These are phyloP conservation scores for Drosophila punjabiensis DNA, from an alignment of 1,140 invertebrate species.

Conservation along the genomic window DNA sequence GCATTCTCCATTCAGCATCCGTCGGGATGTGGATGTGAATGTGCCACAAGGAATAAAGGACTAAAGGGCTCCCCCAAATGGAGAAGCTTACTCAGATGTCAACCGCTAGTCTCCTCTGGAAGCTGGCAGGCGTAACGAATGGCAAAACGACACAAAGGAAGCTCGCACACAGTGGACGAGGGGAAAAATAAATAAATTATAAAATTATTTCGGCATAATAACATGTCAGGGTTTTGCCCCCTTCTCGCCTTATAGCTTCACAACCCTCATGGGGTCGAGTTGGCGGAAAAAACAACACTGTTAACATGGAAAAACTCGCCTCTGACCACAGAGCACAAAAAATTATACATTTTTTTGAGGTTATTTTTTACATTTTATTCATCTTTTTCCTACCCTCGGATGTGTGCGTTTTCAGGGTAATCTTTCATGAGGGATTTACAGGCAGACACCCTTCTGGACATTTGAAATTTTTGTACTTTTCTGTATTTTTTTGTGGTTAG, in stretches of 20 bases:
- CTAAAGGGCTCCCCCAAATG: slow-evolving; percentile 48
- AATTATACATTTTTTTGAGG: slow-evolving; percentile 69
- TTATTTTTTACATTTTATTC: slow-evolving; percentile 78
- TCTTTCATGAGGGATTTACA: slow-evolving; percentile 77
- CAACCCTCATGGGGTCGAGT: slow-evolving; percentile 40
- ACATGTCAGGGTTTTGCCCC: slow-evolving; percentile 67
- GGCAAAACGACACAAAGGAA: slow-evolving; percentile 29
- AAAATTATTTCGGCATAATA: slow-evolving; percentile 82
- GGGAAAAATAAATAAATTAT: slow-evolving; percentile 83
- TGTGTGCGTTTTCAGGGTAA: slow-evolving; percentile 61
- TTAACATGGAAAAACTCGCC: slow-evolving; percentile 53
- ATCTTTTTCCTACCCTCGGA: slow-evolving; percentile 47
- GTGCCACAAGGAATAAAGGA: slow-evolving; percentile 49
- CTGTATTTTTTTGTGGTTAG: slow-evolving; percentile 18
- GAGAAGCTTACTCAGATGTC: slow-evolving; percentile 55
- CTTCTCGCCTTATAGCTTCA: slow-evolving; percentile 1
- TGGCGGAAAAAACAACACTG: slow-evolving; percentile 57
- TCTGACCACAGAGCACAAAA: slow-evolving; percentile 33
- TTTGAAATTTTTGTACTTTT: slow-evolving; percentile 55
- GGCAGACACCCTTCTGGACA: slow-evolving; percentile 64
- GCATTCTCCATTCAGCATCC: slow-evolving; percentile 41
- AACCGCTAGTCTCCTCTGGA: slow-evolving; percentile 36
- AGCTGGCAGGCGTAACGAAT: slow-evolving; percentile 67
- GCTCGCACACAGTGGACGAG: slow-evolving; percentile 1
- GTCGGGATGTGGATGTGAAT: slow-evolving; percentile 21